Base-by-base conservation (phyloP, 2,797 vertebrate species). In the Cottoperca gobio region DNA sequence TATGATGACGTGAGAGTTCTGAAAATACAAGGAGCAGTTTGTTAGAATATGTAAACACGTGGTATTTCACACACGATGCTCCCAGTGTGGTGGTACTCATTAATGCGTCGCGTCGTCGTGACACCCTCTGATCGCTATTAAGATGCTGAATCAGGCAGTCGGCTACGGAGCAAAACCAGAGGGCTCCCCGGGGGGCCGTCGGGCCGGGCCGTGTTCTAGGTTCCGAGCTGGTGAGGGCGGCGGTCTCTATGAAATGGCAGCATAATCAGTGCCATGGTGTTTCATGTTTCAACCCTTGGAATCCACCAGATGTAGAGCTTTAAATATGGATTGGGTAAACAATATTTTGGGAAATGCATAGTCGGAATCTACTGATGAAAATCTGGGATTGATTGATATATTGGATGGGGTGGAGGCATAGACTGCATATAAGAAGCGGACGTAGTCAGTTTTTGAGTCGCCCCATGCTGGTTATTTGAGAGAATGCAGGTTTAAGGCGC, bases 121-220 rank as follows among this genome's bases (percentile, higher is more conserved):
- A 77, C 79, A 33, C 72, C 43, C 61, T 66, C 61, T 54, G 33
- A 75, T 74, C 10, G 6, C 58, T 59, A n/a, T 57, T 63, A 62
- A 64, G 58, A 49, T 2, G 63, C 43, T 52, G 21, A 58, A 67
- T 2, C 84, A 96, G 96, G 94, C 75, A 96, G 53, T 74, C 54
- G 55, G 61, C 76, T 64, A 45, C 28, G 4, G 72, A 72, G 57
- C 21, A n/a, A 43, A 52, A 24, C 66, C 76, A 63, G 42, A 70
- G 50, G 52, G 52, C 67, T 74, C 82, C 72, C 73, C 1, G 3
- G 43, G 67, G 70, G 21, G 75, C 60, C 46, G 23, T 61, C 48
- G 59, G 45, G 58, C 19, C 2, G 16, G 50, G 49, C 6, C 10
- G 1, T 13, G 33, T 33, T 70, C 31, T 52, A 6, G 37, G 48